Conservation (phyloP, 2,113 vertebrate species). For the Calonectris borealis region DNA sequence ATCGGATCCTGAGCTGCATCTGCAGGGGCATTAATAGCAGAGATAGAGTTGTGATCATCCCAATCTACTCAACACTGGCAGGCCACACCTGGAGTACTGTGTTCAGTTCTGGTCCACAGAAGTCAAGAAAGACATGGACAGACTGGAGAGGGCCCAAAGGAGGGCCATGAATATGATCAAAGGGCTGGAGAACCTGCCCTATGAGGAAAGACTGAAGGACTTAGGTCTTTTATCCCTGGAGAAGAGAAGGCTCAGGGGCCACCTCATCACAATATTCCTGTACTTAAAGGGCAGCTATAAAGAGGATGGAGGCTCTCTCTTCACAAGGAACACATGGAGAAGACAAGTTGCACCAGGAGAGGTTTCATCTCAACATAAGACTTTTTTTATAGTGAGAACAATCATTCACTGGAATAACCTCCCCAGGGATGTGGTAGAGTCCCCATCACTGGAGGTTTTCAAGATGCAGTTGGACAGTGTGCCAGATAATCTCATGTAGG, state of each 20-base stretch:
- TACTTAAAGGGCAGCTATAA: neutral
- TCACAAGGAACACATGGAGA: neutral
- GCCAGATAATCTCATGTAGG: neutral
- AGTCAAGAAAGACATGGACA: neutral
- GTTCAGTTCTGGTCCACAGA: neutral
- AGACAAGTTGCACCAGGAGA: neutral
- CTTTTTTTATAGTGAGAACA: neutral
- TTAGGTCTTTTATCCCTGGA: neutral
- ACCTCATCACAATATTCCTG: neutral
- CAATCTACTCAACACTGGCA: neutral
- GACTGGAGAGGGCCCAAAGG: neutral
- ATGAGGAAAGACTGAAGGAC: neutral
- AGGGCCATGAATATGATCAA: neutral
- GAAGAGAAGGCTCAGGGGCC: neutral
- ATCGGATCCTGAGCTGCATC: neutral
- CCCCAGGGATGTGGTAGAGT: neutral
- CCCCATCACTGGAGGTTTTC: neutral
- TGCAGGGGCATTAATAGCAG: neutral
- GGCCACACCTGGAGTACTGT: neutral
- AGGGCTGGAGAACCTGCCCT: neutral
- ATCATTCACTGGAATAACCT: neutral
- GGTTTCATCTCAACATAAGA: neutral
- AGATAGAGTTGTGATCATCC: neutral
- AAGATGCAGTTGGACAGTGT: neutral
- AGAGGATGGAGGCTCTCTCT: neutral